phyloP scores from a whole-genome alignment of 2,797 vertebrate genomes.

The Galago senegalensis region DNA sequence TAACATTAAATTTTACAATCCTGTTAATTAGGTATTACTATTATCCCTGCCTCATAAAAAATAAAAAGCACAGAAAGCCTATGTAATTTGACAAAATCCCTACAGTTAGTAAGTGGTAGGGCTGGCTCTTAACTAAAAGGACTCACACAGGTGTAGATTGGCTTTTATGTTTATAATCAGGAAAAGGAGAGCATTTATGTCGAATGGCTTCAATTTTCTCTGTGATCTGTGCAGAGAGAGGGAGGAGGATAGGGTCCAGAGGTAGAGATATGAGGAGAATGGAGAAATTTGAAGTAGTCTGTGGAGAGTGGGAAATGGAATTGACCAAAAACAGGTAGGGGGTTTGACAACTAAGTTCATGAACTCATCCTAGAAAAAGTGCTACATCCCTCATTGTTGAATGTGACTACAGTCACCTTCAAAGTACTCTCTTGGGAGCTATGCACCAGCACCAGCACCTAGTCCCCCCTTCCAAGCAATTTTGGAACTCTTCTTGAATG shows the following conservation, averaged over 20 bases:
- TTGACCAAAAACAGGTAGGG: slow-evolving; percentile 11
- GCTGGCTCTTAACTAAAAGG: not conserved
- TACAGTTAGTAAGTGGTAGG: slow-evolving; percentile 1
- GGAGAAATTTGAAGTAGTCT: not conserved
- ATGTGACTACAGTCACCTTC: no score
- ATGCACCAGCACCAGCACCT: no score
- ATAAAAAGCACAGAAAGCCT: not conserved
- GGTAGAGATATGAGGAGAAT: not conserved
- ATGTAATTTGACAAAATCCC: slow-evolving; percentile 11
- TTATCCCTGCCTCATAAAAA: not conserved
- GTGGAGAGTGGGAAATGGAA: slow-evolving; percentile 30
- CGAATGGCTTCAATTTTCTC: slow-evolving; percentile 39
- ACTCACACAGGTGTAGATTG: not conserved
- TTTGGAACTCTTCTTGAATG: no score
- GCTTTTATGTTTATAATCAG: slow-evolving; percentile 44
- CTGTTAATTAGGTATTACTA: slow-evolving; percentile 12
- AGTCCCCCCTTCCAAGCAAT: no score
- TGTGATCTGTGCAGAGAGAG: not conserved
- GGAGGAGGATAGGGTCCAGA: not conserved
- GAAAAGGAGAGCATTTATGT: not conserved
- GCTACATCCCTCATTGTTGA: no score
- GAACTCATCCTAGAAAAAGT: no score
- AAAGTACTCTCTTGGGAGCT: no score
- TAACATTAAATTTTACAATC: slow-evolving; percentile 16
- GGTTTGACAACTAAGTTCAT: no score